A percentile compares a stretch with the other conserved stretches of the same genome.
Conservation (phyloP, 2,888 invertebrate genomes). For the Hypolimnas misippus region DNA sequence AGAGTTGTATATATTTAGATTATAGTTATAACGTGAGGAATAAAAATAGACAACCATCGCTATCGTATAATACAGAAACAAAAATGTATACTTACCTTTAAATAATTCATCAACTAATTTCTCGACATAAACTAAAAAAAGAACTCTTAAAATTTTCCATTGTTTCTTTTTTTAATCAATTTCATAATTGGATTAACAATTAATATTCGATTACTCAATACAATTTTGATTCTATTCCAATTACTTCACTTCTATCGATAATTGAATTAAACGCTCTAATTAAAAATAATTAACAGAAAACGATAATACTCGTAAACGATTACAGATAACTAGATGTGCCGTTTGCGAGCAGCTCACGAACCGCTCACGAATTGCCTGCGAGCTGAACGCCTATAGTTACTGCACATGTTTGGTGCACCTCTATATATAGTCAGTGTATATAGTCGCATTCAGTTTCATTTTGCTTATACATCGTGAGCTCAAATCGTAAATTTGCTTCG, state of each 20-base stretch:
- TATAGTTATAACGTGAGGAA: no score
- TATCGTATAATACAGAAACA: background rate
- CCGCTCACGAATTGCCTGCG: no score
- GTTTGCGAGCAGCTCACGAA: no score
- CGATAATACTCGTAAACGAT: background rate
- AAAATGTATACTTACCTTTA: background rate
- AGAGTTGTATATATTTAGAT: no score
- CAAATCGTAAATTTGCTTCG: no score
- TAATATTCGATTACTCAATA: background rate
- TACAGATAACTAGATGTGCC: no score
- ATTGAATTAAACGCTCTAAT: background rate
- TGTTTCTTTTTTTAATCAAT: background rate
- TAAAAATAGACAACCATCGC: background rate
- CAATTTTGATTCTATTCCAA: background rate
- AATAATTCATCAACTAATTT: conserved; percentile 7
- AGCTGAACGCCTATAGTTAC: no score
- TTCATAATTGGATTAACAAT: background rate
- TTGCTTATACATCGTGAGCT: no score
- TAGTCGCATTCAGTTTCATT: no score
- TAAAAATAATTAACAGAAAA: conserved; percentile 4
- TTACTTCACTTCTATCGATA: background rate
- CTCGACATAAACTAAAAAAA: background rate
- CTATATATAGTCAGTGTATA: no score
- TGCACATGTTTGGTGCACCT: no score
- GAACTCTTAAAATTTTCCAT: background rate